Conservation (phyloP, 2,888 invertebrate species). For the Phyto melanocephala region DNA sequence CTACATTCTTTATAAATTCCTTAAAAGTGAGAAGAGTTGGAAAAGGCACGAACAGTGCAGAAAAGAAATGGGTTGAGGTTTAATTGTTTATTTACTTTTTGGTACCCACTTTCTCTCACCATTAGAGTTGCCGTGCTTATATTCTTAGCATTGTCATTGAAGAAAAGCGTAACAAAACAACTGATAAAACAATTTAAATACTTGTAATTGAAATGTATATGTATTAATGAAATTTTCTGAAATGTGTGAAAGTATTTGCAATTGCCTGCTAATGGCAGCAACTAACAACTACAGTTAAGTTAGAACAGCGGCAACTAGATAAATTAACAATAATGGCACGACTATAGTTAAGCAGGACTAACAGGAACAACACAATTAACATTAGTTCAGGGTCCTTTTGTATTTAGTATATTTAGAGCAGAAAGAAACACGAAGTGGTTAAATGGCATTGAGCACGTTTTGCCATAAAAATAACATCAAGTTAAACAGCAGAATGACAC, state of each 20-base stretch:
- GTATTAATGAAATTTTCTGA: constrained; percentile 14
- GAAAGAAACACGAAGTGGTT: background rate
- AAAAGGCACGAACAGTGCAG: background rate
- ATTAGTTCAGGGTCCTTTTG: too few species aligned
- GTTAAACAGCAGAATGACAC: constrained; percentile 24
- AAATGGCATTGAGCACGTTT: constrained; percentile 43
- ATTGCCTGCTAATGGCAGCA: constrained; percentile 27
- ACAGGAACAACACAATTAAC: background rate
- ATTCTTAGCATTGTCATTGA: too few species aligned
- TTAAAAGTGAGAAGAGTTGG: background rate
- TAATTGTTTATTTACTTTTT: constrained; percentile 37
- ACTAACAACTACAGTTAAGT: constrained; percentile 14
- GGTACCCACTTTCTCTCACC: background rate
- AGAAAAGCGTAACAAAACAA: background rate
- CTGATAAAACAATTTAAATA: constrained; percentile 7
- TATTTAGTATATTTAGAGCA: background rate
- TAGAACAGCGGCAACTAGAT: constrained; percentile 18
- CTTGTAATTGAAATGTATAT: constrained; percentile 39
- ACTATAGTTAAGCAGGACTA: constrained; percentile 14
- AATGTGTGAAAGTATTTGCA: constrained; percentile 28
- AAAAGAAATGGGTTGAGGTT: background rate
- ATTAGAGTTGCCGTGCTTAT: constrained; percentile 25
- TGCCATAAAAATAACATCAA: constrained; percentile 40
- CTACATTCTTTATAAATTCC: constrained; percentile 51
- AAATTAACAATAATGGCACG: constrained; percentile 19